phyloP scores from a whole-genome alignment of 2,888 invertebrate species.

The Bombyx huttoni region DNA sequence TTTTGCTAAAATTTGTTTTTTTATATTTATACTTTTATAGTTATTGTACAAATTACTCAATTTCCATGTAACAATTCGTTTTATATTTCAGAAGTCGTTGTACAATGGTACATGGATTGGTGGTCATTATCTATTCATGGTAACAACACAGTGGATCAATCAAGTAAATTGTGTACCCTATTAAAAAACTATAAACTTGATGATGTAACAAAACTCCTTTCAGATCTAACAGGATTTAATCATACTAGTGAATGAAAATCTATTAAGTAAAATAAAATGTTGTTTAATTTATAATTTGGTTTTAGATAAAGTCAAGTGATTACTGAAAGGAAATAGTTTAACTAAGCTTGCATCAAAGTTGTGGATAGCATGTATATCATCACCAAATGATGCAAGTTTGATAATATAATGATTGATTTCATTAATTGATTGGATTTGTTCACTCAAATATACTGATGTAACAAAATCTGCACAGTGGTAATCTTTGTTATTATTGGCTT shows the following conservation, averaged over 20 bases:
- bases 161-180: constrained; percentile 23
- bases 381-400: constrained; percentile 14
- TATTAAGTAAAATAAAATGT: background rate
- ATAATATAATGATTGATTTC: constrained; percentile 25
- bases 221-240: constrained; percentile 12
- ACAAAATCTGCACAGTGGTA: constrained; percentile 30
- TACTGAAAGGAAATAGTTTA: constrained; percentile 6
- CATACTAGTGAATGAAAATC: constrained; percentile 6
- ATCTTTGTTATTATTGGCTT: constrained; percentile 26
- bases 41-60: background rate
- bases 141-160: constrained; percentile 23
- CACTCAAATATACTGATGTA: constrained; percentile 24
- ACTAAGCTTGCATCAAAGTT: constrained; percentile 24
- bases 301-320: background rate
- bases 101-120: constrained; percentile 53
- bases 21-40: background rate
- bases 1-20: background rate
- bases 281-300: background rate
- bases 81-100: constrained; percentile 34
- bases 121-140: constrained; percentile 28
- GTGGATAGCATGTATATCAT: constrained; percentile 20
- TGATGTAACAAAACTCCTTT: constrained; percentile 27
- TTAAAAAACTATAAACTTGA: constrained; percentile 30
- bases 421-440: constrained; percentile 28
- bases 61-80: constrained; percentile 1